Conservation (phyloP, 2,113 vertebrate species). For the Hyla sarda region DNA sequence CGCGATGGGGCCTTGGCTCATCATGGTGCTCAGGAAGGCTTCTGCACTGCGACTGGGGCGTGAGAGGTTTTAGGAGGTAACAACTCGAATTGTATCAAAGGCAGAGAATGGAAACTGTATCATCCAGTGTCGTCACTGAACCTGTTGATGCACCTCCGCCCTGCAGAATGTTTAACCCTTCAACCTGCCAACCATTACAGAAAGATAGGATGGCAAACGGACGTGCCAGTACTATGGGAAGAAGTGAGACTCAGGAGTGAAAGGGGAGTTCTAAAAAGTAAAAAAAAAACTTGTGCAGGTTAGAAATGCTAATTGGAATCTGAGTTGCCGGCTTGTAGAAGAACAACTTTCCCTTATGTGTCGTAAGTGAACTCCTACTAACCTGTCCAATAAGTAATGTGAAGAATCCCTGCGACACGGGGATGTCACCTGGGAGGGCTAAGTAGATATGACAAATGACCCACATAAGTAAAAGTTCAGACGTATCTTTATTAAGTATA, state of each 20-base stretch:
- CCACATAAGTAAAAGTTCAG: not conserved
- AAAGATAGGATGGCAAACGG: not conserved
- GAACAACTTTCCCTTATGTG: slow-evolving; percentile 4
- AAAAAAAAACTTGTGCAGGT: not conserved
- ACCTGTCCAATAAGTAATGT: not conserved
- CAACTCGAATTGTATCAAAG: slow-evolving; percentile 51
- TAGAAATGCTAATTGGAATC: not conserved
- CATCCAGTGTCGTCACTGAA: slow-evolving; percentile 65
- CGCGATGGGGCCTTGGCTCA: slow-evolving; percentile 1
- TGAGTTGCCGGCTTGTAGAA: not conserved
- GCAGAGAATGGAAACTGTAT: slow-evolving; percentile 56
- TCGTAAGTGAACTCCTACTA: not conserved
- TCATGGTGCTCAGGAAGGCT: slow-evolving; percentile 20
- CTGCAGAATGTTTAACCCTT: slow-evolving; percentile 65
- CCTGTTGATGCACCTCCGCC: slow-evolving; percentile 79
- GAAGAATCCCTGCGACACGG: not conserved
- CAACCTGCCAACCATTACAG: not conserved
- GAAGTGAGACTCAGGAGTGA: not conserved
- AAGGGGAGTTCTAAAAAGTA: not conserved
- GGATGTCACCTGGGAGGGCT: not conserved
- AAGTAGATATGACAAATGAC: not conserved
- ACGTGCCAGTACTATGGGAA: not conserved
- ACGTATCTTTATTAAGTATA: not conserved
- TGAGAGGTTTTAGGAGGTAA: slow-evolving; percentile 43
- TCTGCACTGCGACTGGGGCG: slow-evolving; percentile 12